These are phyloP conservation scores for Microctenopoma steveboyesi DNA, from an alignment of 2,797 vertebrate species.

Conservation along the genomic window DNA sequence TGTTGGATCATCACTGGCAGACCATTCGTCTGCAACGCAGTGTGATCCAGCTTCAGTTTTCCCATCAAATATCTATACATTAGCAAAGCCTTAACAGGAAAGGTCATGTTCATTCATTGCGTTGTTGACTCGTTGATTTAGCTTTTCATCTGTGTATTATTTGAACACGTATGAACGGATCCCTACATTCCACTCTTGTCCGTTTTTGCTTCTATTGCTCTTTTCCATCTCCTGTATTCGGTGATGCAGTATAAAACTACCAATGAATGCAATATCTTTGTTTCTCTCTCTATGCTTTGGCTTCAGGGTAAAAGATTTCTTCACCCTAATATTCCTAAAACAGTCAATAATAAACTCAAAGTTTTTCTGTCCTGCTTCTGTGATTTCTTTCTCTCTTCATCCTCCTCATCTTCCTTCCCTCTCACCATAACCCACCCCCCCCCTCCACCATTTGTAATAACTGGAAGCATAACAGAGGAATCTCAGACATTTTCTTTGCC, in stretches of 20 bases:
- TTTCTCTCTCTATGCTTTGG: background rate
- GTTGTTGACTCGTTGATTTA: constrained; percentile 26
- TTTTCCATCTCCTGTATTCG: background rate
- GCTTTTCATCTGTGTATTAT: constrained; percentile 12
- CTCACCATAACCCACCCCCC: constrained; percentile 4
- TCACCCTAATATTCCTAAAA: background rate
- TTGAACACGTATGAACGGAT: constrained; percentile 2
- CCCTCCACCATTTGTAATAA: constrained; percentile 13
- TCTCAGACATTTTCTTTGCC: constrained; percentile 28
- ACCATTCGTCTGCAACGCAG: too few relatives aligned
- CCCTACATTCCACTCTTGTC: background rate
- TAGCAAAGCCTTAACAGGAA: too few relatives aligned
- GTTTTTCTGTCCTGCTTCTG: background rate
- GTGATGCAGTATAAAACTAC: background rate
- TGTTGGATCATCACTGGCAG: constrained; percentile 5
- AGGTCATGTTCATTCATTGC: constrained; percentile 17
- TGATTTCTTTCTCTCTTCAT: background rate
- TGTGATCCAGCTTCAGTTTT: too few relatives aligned
- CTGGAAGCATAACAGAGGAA: background rate
- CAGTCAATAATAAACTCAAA: background rate
- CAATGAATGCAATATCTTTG: background rate
- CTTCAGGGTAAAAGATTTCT: constrained; percentile 13
- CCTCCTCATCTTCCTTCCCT: background rate
- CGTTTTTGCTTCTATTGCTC: background rate
- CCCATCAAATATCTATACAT: too few relatives aligned